Percentiles rank a stretch among this genome's conserved stretches.
Conservation (phyloP, 1,140 invertebrate species). For the Drosophila simulans region DNA sequence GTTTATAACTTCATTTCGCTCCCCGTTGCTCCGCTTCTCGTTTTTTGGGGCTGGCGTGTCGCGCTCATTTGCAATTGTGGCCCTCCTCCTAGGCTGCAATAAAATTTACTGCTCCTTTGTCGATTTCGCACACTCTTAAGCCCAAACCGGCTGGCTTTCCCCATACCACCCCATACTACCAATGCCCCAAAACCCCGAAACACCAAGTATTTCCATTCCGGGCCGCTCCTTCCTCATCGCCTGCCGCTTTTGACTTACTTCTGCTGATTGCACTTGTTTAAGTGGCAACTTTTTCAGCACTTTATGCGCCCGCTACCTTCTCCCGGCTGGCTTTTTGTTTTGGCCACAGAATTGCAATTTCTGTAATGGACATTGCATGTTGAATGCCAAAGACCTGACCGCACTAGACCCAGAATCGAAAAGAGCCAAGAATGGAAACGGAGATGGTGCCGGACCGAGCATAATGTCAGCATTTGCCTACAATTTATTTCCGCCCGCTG, state of each 20-base stretch:
- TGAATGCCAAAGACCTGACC: constrained; percentile 58
- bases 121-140: constrained; percentile 76
- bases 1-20: constrained; percentile 77
- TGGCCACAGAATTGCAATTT: constrained; percentile 62
- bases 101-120: constrained; percentile 77
- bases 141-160: constrained; percentile 20
- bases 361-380: constrained; percentile 78
- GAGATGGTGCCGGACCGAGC: constrained; percentile 34
- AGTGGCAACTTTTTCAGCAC: constrained; percentile 64
- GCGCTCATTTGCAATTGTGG: constrained; percentile 72
- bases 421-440: constrained; percentile 29
- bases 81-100: constrained; percentile 48
- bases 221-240: constrained; percentile 27
- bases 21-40: constrained; percentile 6
- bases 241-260: constrained; percentile 66
- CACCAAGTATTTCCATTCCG: constrained; percentile 23
- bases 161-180: too few species aligned
- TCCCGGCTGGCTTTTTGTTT: constrained; percentile 26
- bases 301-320: constrained; percentile 19
- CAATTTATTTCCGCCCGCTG: constrained; percentile 66
- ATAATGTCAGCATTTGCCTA: constrained; percentile 58
- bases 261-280: constrained; percentile 77
- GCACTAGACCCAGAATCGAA: constrained; percentile 23
- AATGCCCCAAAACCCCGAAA: background rate
- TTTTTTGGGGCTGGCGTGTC: constrained; percentile 66